Conservation (phyloP, 2,113 vertebrate species). For the Eudyptes chrysolophus region DNA sequence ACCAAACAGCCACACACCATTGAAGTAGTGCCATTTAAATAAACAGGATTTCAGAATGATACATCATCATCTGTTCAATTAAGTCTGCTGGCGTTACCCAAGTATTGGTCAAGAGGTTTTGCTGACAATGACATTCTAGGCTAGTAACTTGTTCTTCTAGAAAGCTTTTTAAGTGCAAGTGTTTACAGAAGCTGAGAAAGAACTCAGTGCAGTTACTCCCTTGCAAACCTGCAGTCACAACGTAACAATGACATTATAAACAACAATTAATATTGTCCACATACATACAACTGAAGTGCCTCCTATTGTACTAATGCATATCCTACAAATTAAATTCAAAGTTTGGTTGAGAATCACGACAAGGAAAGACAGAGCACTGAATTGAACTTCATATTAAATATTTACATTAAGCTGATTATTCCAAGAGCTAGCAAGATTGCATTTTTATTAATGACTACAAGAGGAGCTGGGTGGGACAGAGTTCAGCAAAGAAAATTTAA, state of each 20-base stretch:
- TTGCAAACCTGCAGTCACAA: not conserved
- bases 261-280: rapidly evolving
- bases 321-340: not conserved
- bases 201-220: not conserved
- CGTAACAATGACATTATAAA: rapidly evolving
- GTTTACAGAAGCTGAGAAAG: not conserved
- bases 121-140: too few species aligned
- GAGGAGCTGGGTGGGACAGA: not conserved
- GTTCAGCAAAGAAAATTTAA: not conserved
- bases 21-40: rapidly evolving
- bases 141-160: not conserved
- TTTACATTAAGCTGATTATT: not conserved
- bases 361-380: not conserved
- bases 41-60: rapidly evolving
- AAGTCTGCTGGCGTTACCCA: not conserved
- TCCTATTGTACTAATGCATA: not conserved
- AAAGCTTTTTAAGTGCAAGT: not conserved
- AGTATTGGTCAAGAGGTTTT: rapidly evolving
- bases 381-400: not conserved
- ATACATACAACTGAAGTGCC: rapidly evolving
- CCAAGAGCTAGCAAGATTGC: not conserved
- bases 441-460: not conserved
- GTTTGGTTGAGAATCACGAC: not conserved
- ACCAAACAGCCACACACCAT: not conserved
- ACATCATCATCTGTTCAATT: rapidly evolving